phyloP scores from a whole-genome alignment of 2,797 vertebrate genomes.

The Tenualosa ilisha region DNA sequence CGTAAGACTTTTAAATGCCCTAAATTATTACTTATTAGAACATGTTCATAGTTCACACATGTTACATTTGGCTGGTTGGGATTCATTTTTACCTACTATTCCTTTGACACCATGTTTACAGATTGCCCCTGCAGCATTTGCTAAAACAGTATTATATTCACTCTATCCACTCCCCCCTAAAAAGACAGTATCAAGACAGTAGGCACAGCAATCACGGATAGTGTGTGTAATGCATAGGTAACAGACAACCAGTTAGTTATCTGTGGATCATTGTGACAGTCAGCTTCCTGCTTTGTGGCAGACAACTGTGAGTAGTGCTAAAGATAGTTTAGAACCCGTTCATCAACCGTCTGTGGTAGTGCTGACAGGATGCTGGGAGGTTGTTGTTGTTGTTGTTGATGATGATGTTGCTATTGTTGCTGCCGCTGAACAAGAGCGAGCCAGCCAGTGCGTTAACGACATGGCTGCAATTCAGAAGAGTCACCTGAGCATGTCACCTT shows the following conservation, averaged over 20 bases:
- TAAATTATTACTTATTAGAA: neutral
- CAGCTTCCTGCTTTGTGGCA: neutral
- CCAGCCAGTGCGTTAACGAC: neutral
- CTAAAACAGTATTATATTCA: neutral
- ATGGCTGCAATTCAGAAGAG: neutral
- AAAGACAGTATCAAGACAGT: neutral
- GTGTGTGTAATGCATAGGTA: slow-evolving; percentile 13
- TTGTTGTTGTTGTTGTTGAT: neutral
- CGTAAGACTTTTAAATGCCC: neutral
- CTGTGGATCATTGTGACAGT: neutral
- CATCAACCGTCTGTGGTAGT: neutral
- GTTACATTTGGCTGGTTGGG: slow-evolving; percentile 8
- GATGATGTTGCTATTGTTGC: neutral
- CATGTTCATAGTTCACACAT: neutral
- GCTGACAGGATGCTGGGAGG: neutral
- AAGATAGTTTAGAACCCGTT: too few species aligned
- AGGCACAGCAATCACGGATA: neutral
- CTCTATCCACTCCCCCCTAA: neutral
- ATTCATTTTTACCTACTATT: neutral
- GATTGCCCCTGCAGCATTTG: neutral
- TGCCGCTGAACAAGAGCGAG: neutral
- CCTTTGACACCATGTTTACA: neutral
- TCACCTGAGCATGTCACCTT: slow-evolving; percentile 21
- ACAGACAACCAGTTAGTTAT: slow-evolving; percentile 4
- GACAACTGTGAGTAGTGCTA: neutral